Base-by-base conservation (phyloP, 2,888 invertebrate genomes). In the Tillus elongatus region DNA sequence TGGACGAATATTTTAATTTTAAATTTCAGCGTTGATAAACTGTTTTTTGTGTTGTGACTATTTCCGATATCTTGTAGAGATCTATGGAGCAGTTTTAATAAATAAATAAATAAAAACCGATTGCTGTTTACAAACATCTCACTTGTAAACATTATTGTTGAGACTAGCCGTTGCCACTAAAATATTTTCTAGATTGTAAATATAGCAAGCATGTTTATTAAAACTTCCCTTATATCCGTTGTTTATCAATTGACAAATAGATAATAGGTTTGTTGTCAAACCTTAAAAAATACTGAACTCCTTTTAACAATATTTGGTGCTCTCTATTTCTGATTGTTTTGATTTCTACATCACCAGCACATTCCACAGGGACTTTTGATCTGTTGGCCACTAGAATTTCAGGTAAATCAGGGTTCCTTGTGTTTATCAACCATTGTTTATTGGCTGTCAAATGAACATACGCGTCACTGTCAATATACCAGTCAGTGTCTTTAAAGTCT, bases 181-280 rank as follows among this genome's bases (percentile, higher is more conserved):
- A n/a, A n/a, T n/a, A n/a, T n/a, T n/a, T n/a, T n/a, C n/a, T n/a
- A n/a, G n/a, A n/a, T n/a, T n/a, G n/a, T 32, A 27, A 26, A 37
- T 32, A 19, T 32, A 11, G 27, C 37, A 27, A 37, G 2, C 26
- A 26, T 37, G 11, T 26, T 12, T 26, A n/a, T 33, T 24, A 19
- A 32, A 37, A 37, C 11, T 12, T 12, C 13, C 15, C 36, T 13
- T 12, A 15, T 33, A 33, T 37, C 29, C 15, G 13, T 47, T 48
- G 39, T 45, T 49, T n/a, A 52, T 40, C 24, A 53, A 39, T 40
- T 51, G 29, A 39, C 45, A 44, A n/a, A 53, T 50, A 13, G 46
- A 51, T 35, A 50, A 43, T 15, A 51, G 39, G 40, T 52, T 51
- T 13, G 51, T 53, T 14, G 47, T 41, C 28, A 53, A 28, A 30